Evolutionary conservation across 2,113 vertebrate genomes (phyloP), one percentile per base, ranked within the genome.

Genomic region (Odocoileus hemionus): DNA sequence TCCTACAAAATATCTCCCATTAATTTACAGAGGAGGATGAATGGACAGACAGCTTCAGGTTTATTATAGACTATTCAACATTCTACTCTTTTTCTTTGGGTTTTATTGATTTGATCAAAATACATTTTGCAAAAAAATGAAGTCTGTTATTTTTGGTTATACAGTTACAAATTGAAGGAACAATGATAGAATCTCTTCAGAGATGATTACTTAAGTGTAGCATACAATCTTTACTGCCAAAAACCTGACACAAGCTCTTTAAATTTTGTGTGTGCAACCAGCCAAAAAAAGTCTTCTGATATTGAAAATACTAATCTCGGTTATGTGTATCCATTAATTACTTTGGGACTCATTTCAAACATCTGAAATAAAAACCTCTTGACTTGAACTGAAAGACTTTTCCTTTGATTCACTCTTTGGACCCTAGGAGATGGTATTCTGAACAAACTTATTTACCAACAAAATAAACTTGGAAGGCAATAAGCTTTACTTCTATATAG

Each of bases 331-430:
- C 39, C 25, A 33, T 47, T 70, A 50, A 95, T 91, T 92, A 92
- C 36, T 85, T 67, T 91, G 30, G 4, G 26, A 85, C 3, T 95
- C 15, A 2, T 79, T 98, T 94, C 36, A 57, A 91, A 76, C 39
- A 89, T 61, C 21, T 86, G 17, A 96, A 97, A 89, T 93, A 93
- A 76, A 94, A 94, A 76, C 12, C 74, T 94, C 19, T 60, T 96
- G 74, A 60, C 43, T 87, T 86, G 54, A 92, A 92, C 23, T 88
- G 39, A 16, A 67, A 67, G 16, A 2, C 76, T 93, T 94, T 36
- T 83, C 16, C 82, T 84, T 79, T 55, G 82, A 64, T 95, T 86
- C 9, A 47, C 36, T 94, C 33, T 92, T 92, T 97, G 76, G 33
- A 30, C 80, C n/a, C 57, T 23, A 93, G 2, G 76, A 92, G 30